Conservation (phyloP, 2,888 invertebrate species). For the Hemaris fuciformis region DNA sequence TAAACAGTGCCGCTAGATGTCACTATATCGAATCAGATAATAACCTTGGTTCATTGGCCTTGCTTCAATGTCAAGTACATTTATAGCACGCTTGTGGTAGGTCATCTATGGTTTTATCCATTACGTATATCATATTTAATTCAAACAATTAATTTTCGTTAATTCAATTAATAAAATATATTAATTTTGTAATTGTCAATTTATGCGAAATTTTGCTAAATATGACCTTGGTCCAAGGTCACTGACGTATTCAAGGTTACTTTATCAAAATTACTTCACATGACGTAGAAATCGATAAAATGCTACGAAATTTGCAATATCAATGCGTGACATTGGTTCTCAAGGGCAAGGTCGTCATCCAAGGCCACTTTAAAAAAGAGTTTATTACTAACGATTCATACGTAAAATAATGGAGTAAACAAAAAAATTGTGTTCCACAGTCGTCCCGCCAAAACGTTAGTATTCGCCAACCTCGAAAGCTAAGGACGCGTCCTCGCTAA, state of each 20-base stretch:
- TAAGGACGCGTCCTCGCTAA: slow-evolving; percentile 27
- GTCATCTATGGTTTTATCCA: neutral
- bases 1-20: neutral
- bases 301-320: neutral
- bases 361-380: neutral
- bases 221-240: neutral
- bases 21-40: neutral
- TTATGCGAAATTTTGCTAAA: neutral
- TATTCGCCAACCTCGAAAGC: slow-evolving; percentile 20
- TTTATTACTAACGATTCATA: neutral
- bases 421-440: neutral
- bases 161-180: neutral
- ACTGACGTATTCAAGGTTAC: neutral
- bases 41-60: slow-evolving; percentile 5
- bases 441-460: slow-evolving; percentile 8
- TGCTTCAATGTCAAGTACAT: slow-evolving; percentile 14
- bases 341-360: neutral
- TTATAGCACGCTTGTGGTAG: neutral
- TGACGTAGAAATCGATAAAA: neutral
- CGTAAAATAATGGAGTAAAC: neutral
- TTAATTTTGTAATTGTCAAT: neutral
- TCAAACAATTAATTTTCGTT: neutral
- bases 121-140: neutral
- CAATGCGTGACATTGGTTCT: neutral
- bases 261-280: neutral